Base-by-base conservation (phyloP, 2,888 invertebrate genomes). In the Alcis repandata region DNA sequence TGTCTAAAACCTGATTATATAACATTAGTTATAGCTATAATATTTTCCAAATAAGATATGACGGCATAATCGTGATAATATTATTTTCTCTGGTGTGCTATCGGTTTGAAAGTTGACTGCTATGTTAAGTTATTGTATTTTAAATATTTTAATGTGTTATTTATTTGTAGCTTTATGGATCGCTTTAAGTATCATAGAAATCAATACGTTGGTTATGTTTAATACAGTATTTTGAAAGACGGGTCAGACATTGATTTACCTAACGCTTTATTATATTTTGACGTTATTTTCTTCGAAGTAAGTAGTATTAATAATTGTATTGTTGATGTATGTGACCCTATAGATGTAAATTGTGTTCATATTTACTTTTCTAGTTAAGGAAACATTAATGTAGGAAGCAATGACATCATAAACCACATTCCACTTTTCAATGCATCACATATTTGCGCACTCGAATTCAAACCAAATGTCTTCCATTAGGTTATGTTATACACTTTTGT, bases 41-140 rank as follows among this genome's bases (percentile, higher is more conserved):
- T 19, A 56, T 64, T 67, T 64, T 63, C 10, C 15, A 59, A 45
- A 49, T 63, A 45, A 63, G 49, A 52, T 48, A 57, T 66, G 48
- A 54, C 52, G 48, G 46, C 57, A 65, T 65, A 40, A 65, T 57
- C 66, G 72, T 74, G 70, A 71, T 71, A 69, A n/a, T n/a, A n/a
- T 64, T 67, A 70, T 69, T 68, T 71, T 62, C 63, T 67, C 76
- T 74, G 76, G 78, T 80, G 79, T 79, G 74, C 80, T 83, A 85
- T 88, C 85, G 82, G 84, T 89, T 92, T 87, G 79, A 81, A 89
- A 87, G 91, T 91, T 91, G 88, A 89, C 88, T 89, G 89, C 88
- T 88, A 91, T 84, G 93, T 93, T 93, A 92, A 91, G 92, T 93
- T 93, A 90, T 92, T 90, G 89, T 92, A 91, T 90, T 89, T 87